Base-by-base conservation (phyloP, 2,797 vertebrate genomes). In the Chelidonichthys spinosus region DNA sequence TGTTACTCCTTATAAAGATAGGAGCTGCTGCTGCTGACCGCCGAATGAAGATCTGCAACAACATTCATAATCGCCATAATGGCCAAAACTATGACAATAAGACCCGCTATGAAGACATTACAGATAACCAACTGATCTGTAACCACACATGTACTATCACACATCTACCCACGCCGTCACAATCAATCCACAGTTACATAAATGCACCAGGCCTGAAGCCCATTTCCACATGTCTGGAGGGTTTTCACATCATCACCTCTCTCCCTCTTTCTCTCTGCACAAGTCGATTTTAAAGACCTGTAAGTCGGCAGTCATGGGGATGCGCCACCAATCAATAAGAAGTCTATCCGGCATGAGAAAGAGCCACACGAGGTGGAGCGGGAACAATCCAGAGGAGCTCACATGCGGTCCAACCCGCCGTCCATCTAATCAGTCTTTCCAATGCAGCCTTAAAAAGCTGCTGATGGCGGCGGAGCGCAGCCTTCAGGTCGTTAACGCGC, bases 391-490 rank as follows among this genome's bases (percentile, higher is more conserved):
- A 50, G 18, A 59, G 46, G 32, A 6, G 66, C 37, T 6, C 78
- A 81, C 61, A 4, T 74, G 68, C 15, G 14, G 71, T 76, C 62
- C 59, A 53, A 80, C 73, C 85, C 42, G 1, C 75, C 76, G 78
- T 76, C 54, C 55, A 43, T 79, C 76, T 71, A 43, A 77, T 83
- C 72, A 40, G 71, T 60, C 32, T 71, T 69, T 78, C 64, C 10
- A 84, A 72, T 61, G 78, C 3, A 13, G 49, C 43, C 68, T 37
- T 76, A 64, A 85, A 75, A 78, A 82, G 73, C 72, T 39, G 75
- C 75, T 61, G 10, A 78, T 25, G 62, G 64, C 55, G 7, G 59
- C 52, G 50, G 76, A 71, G 69, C 0, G 50, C 59, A n/a, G 42
- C 4, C 18, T 35, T 40, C 43, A 17, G 73, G 75, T 62, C 69